These are phyloP conservation scores for Pentamera pediparva DNA, from an alignment of 53 echinoderm and acorn worm genomes.

Conservation along the genomic window DNA sequence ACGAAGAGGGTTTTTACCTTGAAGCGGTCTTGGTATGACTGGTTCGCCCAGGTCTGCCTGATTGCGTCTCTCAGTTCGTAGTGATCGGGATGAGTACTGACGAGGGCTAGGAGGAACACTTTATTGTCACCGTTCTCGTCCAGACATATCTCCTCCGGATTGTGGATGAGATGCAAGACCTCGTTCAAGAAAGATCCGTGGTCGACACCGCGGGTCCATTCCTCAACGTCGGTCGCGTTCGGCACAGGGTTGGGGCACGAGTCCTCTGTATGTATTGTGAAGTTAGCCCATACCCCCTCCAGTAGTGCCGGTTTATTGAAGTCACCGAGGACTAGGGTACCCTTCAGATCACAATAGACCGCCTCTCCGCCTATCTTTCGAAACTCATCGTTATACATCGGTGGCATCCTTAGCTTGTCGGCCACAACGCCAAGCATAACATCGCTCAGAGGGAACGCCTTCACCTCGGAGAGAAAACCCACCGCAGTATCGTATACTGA, in stretches of 20 bases:
- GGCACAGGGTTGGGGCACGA: slow-evolving; percentile 61
- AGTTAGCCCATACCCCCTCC: slow-evolving; percentile 58
- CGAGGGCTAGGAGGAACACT: slow-evolving; percentile 59
- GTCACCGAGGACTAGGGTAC: slow-evolving; percentile 62
- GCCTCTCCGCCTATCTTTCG: slow-evolving; percentile 69
- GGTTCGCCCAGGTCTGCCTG: slow-evolving; percentile 67
- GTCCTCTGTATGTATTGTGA: slow-evolving; percentile 35
- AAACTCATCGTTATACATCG: slow-evolving; percentile 69
- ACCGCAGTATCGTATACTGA: slow-evolving; percentile 43
- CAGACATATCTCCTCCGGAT: slow-evolving; percentile 49
- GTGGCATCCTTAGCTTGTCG: slow-evolving; percentile 33
- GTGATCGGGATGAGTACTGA: slow-evolving; percentile 70
- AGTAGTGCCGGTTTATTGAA: slow-evolving; percentile 51
- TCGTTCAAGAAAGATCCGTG: slow-evolving; percentile 46
- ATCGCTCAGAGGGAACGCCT: slow-evolving; percentile 59
- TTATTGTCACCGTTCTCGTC: slow-evolving; percentile 19
- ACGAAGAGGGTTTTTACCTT: slow-evolving; percentile 71
- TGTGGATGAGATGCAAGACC: slow-evolving; percentile 44
- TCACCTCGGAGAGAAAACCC: slow-evolving; percentile 25
- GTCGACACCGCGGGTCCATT: slow-evolving; percentile 61
- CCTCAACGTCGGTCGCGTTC: slow-evolving; percentile 55
- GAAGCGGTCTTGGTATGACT: slow-evolving; percentile 44
- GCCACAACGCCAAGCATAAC: slow-evolving; percentile 63
- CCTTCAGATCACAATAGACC: slow-evolving; percentile 70
- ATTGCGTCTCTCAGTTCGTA: slow-evolving; percentile 68